Percentiles rank a stretch among this genome's conserved stretches.
These are phyloP conservation scores for Eriocheir sinensis DNA, from an alignment of 1,140 invertebrate species.

Conservation along the genomic window DNA sequence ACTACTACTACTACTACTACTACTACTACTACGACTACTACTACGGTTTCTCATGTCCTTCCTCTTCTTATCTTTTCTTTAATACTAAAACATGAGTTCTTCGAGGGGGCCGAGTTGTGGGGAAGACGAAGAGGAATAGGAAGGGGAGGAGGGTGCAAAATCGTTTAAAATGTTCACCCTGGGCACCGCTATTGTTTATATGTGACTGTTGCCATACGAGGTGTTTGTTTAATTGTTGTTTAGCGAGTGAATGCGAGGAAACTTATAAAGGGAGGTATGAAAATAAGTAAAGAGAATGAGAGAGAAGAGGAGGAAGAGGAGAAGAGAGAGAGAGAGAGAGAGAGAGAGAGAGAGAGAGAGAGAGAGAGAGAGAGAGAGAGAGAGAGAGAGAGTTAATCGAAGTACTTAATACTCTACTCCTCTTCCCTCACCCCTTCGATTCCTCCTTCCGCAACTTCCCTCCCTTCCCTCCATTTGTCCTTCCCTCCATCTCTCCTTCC, in stretches of 20 bases:
- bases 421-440: not conserved
- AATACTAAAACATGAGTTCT: too few relatives aligned
- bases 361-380: conserved; percentile 13
- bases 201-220: not conserved
- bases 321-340: not conserved
- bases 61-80: too few relatives aligned
- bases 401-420: not conserved
- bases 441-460: not conserved
- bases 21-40: too few relatives aligned
- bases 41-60: too few relatives aligned
- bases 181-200: not conserved
- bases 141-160: not conserved
- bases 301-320: too few relatives aligned
- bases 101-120: too few relatives aligned
- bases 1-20: too few relatives aligned
- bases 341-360: conserved; percentile 22
- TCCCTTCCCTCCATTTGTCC: not conserved
- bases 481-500: too few relatives aligned
- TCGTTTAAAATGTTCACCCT: not conserved
- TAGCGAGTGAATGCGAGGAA: not conserved
- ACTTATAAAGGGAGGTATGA: too few relatives aligned
- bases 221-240: not conserved
- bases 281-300: too few relatives aligned
- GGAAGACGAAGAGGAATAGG: too few relatives aligned
- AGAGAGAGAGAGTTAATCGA: not conserved